Evolutionary conservation across 2,113 vertebrate genomes (phyloP), one percentile per base, ranked within the genome.

Genomic region (Salvelinus alpinus): DNA sequence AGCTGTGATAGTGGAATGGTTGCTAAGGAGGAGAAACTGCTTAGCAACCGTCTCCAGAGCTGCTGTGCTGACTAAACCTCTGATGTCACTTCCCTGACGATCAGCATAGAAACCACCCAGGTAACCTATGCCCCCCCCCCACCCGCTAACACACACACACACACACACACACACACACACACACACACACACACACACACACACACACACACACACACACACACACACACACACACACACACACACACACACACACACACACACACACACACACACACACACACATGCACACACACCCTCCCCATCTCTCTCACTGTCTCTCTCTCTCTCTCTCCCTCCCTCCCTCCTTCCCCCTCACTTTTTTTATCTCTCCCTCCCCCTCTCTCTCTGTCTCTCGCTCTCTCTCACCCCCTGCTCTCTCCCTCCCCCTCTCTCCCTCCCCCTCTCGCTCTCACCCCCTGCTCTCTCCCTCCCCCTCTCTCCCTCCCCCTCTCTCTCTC

Each of bases 1-100:
- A n/a, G 24, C 70, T 76, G 80, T 76, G 86, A 90, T 83, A 85
- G 71, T 48, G 70, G 83, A 83, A 82, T 57, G 87, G 92, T 93
- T 92, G 90, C 91, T 91, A 92, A 80, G 91, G 92, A 86, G 84
- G 83, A 85, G 85, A 91, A 90, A 90, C 90, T 94, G 93, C 93
- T 92, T 92, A 93, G 92, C 93, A 94, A 94, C 92, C 83, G 90
- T 90, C 89, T 92, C 91, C 78, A 70, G 84, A 78, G 82, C 83
- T 31, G 74, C 85, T 76, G 74, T 88, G 88, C 90, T 90, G 88
- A 91, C 88, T 91, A 90, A 88, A 88, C 86, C 65, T 72, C 78
- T 88, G 80, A 91, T 85, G 90, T 91, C 86, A 92, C 84, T 91
- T 90, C 86, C 85, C 73, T 82, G 83, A 82, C 85, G 75, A 90